Evolutionary conservation across 2,888 invertebrate species (phyloP).

Genomic region (Nycteola revayana): DNA sequence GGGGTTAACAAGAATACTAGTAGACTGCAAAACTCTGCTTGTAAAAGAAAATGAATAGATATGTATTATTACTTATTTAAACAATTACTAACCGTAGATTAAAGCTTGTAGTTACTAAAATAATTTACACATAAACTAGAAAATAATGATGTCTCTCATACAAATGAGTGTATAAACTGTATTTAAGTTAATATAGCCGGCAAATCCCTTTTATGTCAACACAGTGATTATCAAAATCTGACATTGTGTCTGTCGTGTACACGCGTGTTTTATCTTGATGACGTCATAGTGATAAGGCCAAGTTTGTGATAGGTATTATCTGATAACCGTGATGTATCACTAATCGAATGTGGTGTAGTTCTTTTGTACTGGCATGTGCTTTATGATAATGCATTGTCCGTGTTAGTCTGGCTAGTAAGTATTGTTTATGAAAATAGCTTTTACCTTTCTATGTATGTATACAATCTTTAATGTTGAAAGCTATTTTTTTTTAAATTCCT

Average conservation of each 20-base stretch:
- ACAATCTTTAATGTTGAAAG: too few relatives aligned
- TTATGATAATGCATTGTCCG: slow-evolving; percentile 27
- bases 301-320: slow-evolving; percentile 49
- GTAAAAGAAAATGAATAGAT: too few relatives aligned
- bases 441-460: too few relatives aligned
- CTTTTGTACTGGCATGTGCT: slow-evolving; percentile 32
- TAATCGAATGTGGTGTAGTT: slow-evolving; percentile 67
- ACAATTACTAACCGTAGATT: too few relatives aligned
- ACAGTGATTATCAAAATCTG: slow-evolving; percentile 32
- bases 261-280: slow-evolving; percentile 44
- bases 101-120: too few relatives aligned
- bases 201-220: slow-evolving; percentile 15
- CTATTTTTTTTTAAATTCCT: too few relatives aligned
- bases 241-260: slow-evolving; percentile 28
- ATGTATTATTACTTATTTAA: too few relatives aligned
- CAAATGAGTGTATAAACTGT: slow-evolving; percentile 14
- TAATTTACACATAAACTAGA: slow-evolving; percentile 1
- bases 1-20: too few relatives aligned
- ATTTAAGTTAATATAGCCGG: slow-evolving; percentile 10
- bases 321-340: slow-evolving; percentile 68
- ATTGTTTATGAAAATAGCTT: too few relatives aligned
- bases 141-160: slow-evolving; percentile 19
- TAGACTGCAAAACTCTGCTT: too few relatives aligned
- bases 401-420: too few relatives aligned
- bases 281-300: slow-evolving; percentile 52